Base-by-base conservation (phyloP, 1,140 invertebrate species). In the Drosophila carrolli region DNA sequence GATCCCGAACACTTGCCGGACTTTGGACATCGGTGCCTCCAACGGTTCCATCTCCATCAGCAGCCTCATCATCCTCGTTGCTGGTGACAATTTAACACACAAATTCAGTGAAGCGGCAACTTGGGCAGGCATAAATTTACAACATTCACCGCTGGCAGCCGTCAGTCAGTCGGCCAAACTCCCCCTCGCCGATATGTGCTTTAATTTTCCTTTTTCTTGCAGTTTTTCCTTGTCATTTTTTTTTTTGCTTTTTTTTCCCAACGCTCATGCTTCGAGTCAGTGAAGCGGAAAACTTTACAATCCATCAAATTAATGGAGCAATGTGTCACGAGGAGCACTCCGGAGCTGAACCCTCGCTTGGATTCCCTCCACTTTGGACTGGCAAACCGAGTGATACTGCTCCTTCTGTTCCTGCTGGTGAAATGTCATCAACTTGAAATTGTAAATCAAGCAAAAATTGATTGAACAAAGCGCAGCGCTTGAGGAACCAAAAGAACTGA, bases 281-380 rank as follows among this genome's bases (percentile, higher is more conserved):
- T 89, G 77, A 84, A 90, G 84, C 84, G 66, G 67, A 84, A 89
- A 89, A 89, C 84, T 89, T 89, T 89, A 89, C 84, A 89, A 89
- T 89, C 84, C 84, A 89, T 89, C 84, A 89, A 89, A 89, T 89
- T 89, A 89, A 89, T 89, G 84, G 85, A 89, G 84, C 84, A 89
- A 89, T 89, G 84, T 89, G 84, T 89, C 84, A 89, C 84, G 72
- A 77, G 81, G 65, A 71, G 72, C 79, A 57, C 67, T 72, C 65
- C 37, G 58, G 51, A 35, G 38, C 51, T 38, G 50, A 54, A 44
- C 51, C 38, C 67, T 46, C 46, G 14, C 43, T 50, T 58, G 46
- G 56, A 35, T 23, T 56, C 51, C 41, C 41, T 38, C 59, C 51
- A 14, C 19, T 23, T 23, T 37, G 27, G 41, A 55, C 53, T 62